Evolutionary conservation across 2,888 invertebrate species (phyloP).

Genomic region (Aquatica leii): DNA sequence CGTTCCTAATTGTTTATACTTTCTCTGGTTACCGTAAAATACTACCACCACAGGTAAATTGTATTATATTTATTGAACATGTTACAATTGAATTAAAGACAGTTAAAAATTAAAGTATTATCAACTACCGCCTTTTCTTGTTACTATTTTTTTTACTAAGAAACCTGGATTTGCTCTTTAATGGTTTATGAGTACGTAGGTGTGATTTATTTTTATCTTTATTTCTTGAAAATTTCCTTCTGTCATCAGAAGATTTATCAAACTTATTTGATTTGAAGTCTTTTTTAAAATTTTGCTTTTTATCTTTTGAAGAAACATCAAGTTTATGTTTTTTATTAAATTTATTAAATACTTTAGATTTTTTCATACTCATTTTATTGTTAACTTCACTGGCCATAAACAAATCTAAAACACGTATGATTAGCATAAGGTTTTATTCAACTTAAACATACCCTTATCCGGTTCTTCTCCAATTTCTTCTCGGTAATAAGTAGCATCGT

Average conservation of each 20-base stretch:
- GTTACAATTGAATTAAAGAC: too few species aligned
- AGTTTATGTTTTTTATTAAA: background rate
- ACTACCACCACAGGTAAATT: too few species aligned
- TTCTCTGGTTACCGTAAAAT: too few species aligned
- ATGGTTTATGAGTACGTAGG: background rate
- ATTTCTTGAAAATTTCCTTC: too few species aligned
- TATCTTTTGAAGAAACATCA: background rate
- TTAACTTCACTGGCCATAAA: background rate
- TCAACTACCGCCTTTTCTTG: too few species aligned
- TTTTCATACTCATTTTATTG: too few species aligned
- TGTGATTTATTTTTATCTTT: background rate
- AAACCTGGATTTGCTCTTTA: background rate
- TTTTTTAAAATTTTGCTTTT: background rate
- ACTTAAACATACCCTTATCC: constrained; percentile 78
- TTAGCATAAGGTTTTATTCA: too few species aligned
- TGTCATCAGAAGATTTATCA: background rate
- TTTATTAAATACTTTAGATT: background rate
- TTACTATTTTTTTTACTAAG: too few species aligned
- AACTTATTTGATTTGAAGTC: background rate
- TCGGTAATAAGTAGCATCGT: constrained; percentile 84
- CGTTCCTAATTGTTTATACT: too few species aligned
- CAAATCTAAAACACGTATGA: background rate
- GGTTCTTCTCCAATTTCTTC: constrained; percentile 90
- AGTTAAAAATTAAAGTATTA: too few species aligned
- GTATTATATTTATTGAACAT: too few species aligned